Percentiles rank a stretch among this genome's conserved stretches.
These are phyloP conservation scores for Cossypha heuglini DNA, from an alignment of 2,797 vertebrate genomes.

Conservation along the genomic window DNA sequence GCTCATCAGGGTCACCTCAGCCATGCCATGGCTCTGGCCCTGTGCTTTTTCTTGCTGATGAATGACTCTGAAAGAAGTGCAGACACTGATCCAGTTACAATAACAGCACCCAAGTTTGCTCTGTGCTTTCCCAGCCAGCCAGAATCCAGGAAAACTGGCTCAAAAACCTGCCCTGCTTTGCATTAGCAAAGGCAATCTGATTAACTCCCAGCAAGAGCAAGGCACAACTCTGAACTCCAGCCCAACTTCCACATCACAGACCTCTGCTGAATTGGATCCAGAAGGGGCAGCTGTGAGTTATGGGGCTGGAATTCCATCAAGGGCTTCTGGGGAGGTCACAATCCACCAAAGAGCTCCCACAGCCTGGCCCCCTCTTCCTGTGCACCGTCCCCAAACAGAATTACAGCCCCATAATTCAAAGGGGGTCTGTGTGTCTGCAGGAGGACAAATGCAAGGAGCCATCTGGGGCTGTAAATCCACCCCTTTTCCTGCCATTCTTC, in stretches of 20 bases:
- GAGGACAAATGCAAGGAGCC: background rate
- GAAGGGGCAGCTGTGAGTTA: conserved; percentile 55
- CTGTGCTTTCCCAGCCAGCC: background rate
- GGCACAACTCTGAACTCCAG: background rate
- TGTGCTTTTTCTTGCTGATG: background rate
- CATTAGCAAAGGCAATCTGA: conserved; percentile 7
- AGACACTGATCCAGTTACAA: background rate
- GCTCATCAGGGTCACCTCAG: rapidly evolving
- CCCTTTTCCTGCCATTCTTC: background rate
- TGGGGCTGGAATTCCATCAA: conserved; percentile 65
- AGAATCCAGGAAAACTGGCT: background rate
- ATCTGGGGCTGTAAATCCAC: background rate
- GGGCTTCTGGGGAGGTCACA: conserved; percentile 63
- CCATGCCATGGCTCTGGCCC: background rate
- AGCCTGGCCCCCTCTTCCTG: background rate
- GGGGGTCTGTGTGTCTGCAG: conserved; percentile 52
- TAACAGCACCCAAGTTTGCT: background rate
- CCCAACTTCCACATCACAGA: conserved; percentile 32
- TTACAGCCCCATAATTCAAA: conserved; percentile 62
- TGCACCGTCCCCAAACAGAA: conserved; percentile 23
- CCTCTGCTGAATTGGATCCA: conserved; percentile 47
- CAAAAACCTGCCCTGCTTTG: conserved; percentile 29
- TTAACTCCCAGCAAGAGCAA: background rate
- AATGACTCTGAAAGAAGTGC: background rate
- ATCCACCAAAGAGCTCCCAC: conserved; percentile 8